Conservation (phyloP, 2,113 vertebrate species). For the Scolopax mira region DNA sequence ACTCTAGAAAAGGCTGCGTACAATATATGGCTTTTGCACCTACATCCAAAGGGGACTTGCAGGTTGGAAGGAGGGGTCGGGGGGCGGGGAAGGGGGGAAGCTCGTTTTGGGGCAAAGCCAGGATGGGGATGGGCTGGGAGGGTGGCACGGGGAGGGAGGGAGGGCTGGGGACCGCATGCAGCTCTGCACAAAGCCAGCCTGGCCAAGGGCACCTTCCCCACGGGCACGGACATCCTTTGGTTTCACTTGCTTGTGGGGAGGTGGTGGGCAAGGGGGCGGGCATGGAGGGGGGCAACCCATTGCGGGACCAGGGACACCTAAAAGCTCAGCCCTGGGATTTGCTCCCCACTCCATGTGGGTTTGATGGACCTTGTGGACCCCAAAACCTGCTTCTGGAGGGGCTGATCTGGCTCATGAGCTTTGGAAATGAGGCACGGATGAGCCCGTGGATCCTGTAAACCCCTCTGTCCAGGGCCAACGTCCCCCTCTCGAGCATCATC, state of each 20-base stretch:
- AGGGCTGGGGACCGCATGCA: background rate
- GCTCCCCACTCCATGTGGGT: rapidly evolving
- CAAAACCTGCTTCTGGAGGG: background rate
- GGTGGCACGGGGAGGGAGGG: background rate
- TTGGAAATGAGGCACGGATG: background rate
- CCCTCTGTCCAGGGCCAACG: rapidly evolving
- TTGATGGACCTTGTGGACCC: background rate
- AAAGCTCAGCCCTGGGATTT: background rate
- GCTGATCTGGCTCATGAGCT: rapidly evolving
- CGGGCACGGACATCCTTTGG: slow-evolving; percentile 54
- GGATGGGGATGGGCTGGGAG: background rate
- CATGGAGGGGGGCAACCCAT: background rate
- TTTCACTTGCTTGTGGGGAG: background rate
- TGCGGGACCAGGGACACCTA: background rate
- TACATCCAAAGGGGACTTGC: background rate
- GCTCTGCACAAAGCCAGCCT: background rate
- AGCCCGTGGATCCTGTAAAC: rapidly evolving
- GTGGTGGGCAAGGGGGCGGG: background rate
- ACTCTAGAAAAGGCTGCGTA: slow-evolving; percentile 50
- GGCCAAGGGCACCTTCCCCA: background rate
- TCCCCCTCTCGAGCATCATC: background rate
- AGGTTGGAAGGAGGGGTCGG: background rate
- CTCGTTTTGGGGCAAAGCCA: background rate
- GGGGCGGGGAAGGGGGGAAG: background rate
- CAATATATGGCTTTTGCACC: slow-evolving; percentile 72